A percentile compares a stretch with the other conserved stretches of the same genome.
These are phyloP conservation scores for Poecilobothrus nobilitatus DNA, from an alignment of 2,888 invertebrate species.

Conservation along the genomic window DNA sequence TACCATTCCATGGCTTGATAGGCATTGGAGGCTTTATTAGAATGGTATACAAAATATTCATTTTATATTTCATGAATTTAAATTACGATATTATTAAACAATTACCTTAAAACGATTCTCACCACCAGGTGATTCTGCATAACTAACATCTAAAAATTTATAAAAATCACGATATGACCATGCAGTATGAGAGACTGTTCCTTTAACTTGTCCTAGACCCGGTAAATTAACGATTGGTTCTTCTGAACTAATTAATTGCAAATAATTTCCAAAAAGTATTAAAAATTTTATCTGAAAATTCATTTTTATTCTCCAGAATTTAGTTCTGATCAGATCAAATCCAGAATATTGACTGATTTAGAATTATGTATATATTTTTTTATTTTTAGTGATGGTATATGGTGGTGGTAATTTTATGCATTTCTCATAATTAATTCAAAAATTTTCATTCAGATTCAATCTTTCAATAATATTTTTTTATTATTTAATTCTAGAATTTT, in stretches of 20 bases:
- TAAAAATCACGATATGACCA: slow-evolving; percentile 35
- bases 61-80: background rate
- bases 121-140: slow-evolving; percentile 38
- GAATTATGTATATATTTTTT: background rate
- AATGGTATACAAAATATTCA: background rate
- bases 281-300: background rate
- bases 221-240: slow-evolving; percentile 35
- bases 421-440: background rate
- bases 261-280: background rate
- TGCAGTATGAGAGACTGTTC: slow-evolving; percentile 33
- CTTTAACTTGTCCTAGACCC: slow-evolving; percentile 34
- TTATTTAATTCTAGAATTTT: background rate
- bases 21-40: slow-evolving; percentile 33
- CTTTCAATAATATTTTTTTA: background rate
- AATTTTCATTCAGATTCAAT: background rate
- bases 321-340: background rate
- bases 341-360: background rate
- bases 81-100: background rate
- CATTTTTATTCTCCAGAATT: background rate
- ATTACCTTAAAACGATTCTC: slow-evolving; percentile 37
- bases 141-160: slow-evolving; percentile 40
- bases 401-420: background rate
- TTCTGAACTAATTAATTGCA: slow-evolving; percentile 7
- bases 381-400: background rate
- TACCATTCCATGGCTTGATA: slow-evolving; percentile 36